phyloP scores from a whole-genome alignment of 2,797 vertebrate species.

The Odontamblyopus lacepedii region DNA sequence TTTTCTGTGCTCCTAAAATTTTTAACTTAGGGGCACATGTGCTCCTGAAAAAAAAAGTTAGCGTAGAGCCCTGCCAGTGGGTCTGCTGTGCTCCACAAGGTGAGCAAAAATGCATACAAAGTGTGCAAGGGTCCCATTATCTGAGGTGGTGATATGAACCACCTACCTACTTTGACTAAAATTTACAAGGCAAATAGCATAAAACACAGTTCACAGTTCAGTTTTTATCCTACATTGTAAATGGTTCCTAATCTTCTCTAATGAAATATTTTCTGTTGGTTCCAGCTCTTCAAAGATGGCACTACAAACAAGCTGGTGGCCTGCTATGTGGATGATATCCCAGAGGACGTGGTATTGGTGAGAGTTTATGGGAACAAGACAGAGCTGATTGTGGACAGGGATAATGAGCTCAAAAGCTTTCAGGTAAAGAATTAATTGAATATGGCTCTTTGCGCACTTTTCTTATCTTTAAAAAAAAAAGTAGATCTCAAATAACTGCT shows the following conservation, averaged over 20 bases:
- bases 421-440: constrained; percentile 68
- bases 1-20: too few relatives aligned
- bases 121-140: background rate
- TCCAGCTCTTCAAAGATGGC: constrained; percentile 93
- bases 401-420: constrained; percentile 94
- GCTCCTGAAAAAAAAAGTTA: too few relatives aligned
- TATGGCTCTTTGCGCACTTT: background rate
- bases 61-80: too few relatives aligned
- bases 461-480: background rate
- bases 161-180: background rate
- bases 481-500: background rate
- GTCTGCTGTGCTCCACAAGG: constrained; percentile 26
- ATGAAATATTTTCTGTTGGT: background rate
- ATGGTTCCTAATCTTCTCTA: background rate
- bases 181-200: background rate
- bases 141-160: background rate
- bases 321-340: constrained; percentile 86
- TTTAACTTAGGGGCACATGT: too few relatives aligned
- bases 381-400: constrained; percentile 92
- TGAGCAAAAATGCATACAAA: background rate
- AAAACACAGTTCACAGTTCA: background rate
- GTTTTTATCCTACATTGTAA: background rate
- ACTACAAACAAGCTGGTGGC: constrained; percentile 98
- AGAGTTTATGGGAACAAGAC: constrained; percentile 93
- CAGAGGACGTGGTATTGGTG: constrained; percentile 89